Conservation (phyloP, 2,797 vertebrate genomes). For the Alauda arvensis region DNA sequence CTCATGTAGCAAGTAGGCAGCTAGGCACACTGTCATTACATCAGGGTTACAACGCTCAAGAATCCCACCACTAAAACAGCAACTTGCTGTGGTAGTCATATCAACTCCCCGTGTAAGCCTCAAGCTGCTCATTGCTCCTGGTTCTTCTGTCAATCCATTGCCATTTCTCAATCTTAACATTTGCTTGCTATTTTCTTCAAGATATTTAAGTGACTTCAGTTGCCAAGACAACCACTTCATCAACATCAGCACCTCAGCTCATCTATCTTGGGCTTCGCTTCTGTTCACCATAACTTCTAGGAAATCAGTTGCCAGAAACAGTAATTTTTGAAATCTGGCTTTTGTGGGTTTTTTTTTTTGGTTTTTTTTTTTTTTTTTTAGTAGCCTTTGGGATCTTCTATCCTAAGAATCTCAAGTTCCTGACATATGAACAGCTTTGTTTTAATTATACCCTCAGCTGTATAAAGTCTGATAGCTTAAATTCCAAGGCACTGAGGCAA, state of each 20-base stretch:
- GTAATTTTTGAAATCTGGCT: not conserved
- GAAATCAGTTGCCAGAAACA: conserved; percentile 8
- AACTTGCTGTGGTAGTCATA: not conserved
- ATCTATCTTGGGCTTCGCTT: conserved; percentile 50
- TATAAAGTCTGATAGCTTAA: not conserved
- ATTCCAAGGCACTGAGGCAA: not conserved
- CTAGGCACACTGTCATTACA: not conserved
- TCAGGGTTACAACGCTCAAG: not conserved
- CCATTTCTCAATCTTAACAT: conserved; percentile 20
- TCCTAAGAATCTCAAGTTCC: not conserved
- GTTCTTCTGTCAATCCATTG: not conserved
- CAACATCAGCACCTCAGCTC: conserved; percentile 42
- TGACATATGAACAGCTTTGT: not conserved
- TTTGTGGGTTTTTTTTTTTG: not conserved
- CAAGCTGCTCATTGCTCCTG: not conserved
- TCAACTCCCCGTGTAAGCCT: not conserved
- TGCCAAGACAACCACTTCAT: conserved; percentile 42
- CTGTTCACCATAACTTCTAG: conserved; percentile 6
- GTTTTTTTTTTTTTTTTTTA: not conserved
- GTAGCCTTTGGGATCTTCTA: not conserved
- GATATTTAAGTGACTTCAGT: conserved; percentile 54
- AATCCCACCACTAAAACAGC: not conserved
- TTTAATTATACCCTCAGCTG: not conserved
- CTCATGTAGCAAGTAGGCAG: not conserved
- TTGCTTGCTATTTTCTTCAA: conserved; percentile 35